phyloP scores from a whole-genome alignment of 2,888 invertebrate genomes.

The Coronaproctus castanopsis region DNA sequence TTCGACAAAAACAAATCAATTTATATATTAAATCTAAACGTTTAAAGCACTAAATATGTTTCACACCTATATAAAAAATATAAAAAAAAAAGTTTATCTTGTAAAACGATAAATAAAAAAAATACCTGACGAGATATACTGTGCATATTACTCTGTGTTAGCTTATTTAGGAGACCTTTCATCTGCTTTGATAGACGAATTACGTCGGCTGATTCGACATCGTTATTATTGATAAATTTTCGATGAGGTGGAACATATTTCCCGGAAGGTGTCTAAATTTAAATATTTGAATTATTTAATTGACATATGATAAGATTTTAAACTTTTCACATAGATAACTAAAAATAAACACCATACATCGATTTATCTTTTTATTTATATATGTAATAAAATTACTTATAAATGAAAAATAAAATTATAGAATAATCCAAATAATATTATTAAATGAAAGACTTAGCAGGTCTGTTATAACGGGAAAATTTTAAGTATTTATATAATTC shows the following conservation, averaged over 20 bases:
- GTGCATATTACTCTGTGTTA: conserved; percentile 73
- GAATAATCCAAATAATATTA: no score
- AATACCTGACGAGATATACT: conserved; percentile 42
- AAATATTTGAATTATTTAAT: conserved; percentile 5
- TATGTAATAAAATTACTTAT: no score
- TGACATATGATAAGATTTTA: conserved; percentile 5
- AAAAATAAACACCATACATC: no score
- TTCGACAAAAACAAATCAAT: no score
- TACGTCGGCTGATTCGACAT: conserved; percentile 36
- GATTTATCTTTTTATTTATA: no score
- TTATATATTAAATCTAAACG: no score
- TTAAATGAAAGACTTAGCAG: no score
- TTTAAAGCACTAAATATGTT: no score
- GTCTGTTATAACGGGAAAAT: no score
- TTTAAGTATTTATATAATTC: no score
- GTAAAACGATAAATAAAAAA: not conserved
- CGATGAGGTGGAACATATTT: conserved; percentile 71
- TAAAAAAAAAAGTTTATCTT: not conserved
- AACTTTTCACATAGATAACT: no score
- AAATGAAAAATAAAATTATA: no score
- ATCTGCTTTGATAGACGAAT: conserved; percentile 52
- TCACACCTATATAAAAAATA: not conserved
- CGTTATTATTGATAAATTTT: conserved; percentile 29
- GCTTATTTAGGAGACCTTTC: conserved; percentile 70
- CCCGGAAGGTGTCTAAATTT: conserved; percentile 24